Evolutionary conservation across 2,888 invertebrate species (phyloP).

Genomic region (Mesorhabditis belari): DNA sequence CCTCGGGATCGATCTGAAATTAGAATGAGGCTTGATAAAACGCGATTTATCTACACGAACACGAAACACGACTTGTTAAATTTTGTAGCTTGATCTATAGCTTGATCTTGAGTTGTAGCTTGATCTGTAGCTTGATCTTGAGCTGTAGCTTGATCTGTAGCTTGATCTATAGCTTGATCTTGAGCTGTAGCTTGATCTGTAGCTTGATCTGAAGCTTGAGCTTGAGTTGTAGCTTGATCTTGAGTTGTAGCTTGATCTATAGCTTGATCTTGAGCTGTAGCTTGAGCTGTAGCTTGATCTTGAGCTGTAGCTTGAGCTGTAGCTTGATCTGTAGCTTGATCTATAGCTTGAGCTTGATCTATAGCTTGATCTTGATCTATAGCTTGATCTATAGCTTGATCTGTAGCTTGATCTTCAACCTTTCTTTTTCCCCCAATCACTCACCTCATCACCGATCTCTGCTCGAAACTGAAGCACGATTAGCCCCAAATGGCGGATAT

Average conservation of each 20-base stretch:
- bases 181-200: background rate
- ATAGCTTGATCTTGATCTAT: background rate
- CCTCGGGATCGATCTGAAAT: constrained; percentile 3
- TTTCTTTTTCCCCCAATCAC: too few relatives aligned
- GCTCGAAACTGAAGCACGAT: constrained; percentile 46
- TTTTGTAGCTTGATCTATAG: background rate
- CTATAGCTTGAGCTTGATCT: background rate
- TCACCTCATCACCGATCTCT: constrained; percentile 34
- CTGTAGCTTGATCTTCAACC: too few relatives aligned
- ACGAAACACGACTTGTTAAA: background rate
- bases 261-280: background rate
- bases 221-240: background rate
- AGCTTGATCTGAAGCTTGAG: background rate
- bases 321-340: background rate
- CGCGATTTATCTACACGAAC: background rate
- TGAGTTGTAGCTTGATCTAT: background rate
- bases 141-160: background rate
- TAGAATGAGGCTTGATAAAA: background rate
- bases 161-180: background rate
- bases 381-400: background rate
- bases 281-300: background rate
- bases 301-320: background rate
- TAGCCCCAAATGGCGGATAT: constrained; percentile 40
- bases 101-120: background rate
- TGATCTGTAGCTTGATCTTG: background rate